phyloP scores from a whole-genome alignment of 2,113 vertebrate genomes.

The Aepyceros melampus region DNA sequence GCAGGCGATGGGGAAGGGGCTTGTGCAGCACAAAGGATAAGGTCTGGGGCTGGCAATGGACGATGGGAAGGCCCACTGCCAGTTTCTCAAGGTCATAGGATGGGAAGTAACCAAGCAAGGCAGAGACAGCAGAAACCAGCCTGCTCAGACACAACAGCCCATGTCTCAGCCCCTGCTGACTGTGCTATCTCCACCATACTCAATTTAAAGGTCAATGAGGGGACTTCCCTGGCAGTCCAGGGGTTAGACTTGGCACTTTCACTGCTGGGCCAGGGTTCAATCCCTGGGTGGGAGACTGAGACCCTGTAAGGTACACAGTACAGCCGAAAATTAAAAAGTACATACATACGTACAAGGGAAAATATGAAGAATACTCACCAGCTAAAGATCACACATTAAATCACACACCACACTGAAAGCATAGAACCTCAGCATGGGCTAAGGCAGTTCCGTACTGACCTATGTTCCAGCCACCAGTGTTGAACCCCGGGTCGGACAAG shows the following conservation, averaged over 20 bases:
- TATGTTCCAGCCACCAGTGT: conserved; percentile 87
- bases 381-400: background rate
- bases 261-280: background rate
- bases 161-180: background rate
- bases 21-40: background rate
- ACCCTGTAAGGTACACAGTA: background rate
- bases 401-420: background rate
- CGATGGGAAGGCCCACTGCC: background rate
- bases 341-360: background rate
- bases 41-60: background rate
- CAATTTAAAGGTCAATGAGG: background rate
- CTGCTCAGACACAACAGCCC: background rate
- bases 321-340: background rate
- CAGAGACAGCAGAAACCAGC: background rate
- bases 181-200: background rate
- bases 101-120: background rate
- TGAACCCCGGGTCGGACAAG: conserved; percentile 90
- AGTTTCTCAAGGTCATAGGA: background rate
- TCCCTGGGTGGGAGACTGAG: background rate
- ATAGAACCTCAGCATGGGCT: fast-evolving
- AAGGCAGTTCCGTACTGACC: conserved; percentile 76
- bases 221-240: background rate
- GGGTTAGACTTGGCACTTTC: background rate
- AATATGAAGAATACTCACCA: background rate
- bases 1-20: background rate